A percentile compares a stretch with the other conserved stretches of the same genome.
These are phyloP conservation scores for Threskiornis aethiopicus DNA, from an alignment of 2,797 vertebrate genomes.

Conservation along the genomic window DNA sequence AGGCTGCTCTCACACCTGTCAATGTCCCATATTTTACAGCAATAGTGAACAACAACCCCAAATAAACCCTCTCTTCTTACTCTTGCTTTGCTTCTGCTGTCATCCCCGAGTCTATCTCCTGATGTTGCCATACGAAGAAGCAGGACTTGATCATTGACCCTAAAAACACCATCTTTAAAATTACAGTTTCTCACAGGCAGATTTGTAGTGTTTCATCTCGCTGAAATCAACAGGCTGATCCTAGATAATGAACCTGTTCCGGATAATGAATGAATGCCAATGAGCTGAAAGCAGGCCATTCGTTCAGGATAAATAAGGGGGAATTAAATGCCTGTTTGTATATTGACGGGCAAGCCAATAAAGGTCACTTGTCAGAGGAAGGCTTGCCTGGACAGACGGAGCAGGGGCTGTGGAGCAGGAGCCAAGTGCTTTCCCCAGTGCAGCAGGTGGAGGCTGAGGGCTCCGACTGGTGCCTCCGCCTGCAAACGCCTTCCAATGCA, in stretches of 20 bases:
- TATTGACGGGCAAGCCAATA: neutral
- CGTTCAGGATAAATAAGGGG: neutral
- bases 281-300: neutral
- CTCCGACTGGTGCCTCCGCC: neutral
- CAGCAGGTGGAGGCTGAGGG: neutral
- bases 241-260: neutral
- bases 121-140: neutral
- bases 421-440: neutral
- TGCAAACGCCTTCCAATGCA: rapidly evolving
- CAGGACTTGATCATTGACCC: neutral
- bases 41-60: neutral
- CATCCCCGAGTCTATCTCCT: neutral
- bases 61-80: neutral
- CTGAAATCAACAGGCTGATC: neutral
- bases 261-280: neutral
- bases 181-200: neutral
- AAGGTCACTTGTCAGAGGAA: neutral
- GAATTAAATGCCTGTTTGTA: neutral
- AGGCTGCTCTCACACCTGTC: neutral
- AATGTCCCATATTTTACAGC: rapidly evolving
- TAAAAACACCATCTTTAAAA: neutral
- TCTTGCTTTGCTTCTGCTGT: neutral
- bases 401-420: neutral
- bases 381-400: neutral
- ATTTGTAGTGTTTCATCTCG: neutral